Conservation (phyloP, 2,888 invertebrate species). For the Enchytraeus crypticus region DNA sequence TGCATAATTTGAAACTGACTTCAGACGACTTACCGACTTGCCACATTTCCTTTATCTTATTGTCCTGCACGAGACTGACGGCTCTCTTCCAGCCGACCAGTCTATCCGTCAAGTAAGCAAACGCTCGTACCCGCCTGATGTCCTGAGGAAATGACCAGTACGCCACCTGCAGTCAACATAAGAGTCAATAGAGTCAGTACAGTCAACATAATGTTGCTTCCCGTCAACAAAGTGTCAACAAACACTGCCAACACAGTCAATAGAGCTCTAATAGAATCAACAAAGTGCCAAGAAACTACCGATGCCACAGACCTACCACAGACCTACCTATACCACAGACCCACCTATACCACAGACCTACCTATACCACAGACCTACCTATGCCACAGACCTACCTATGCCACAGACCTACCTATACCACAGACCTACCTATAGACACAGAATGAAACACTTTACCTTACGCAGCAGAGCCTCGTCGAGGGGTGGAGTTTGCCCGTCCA, state of each 20-base stretch:
- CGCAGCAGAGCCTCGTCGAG: constrained; percentile 22
- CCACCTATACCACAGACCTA: too few species aligned
- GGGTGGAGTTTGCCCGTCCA: constrained; percentile 18
- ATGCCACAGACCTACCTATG: too few species aligned
- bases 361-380: too few species aligned
- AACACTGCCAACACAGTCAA: constrained; percentile 1
- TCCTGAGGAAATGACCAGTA: constrained; percentile 25
- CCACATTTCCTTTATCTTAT: constrained; percentile 20
- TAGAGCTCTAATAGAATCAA: too few species aligned
- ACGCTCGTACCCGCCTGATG: constrained; percentile 13
- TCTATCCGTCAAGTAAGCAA: constrained; percentile 13
- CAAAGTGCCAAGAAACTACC: too few species aligned
- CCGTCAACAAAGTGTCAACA: neutral
- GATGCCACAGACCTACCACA: too few species aligned
- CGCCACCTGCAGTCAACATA: constrained; percentile 23
- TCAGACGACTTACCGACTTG: constrained; percentile 24
- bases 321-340: too few species aligned
- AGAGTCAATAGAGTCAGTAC: neutral
- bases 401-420: too few species aligned
- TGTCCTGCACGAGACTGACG: constrained; percentile 9
- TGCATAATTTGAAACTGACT: too few species aligned
- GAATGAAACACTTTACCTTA: constrained; percentile 9
- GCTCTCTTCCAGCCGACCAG: constrained; percentile 16
- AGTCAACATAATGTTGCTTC: neutral
- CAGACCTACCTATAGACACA: too few species aligned